phyloP scores from a whole-genome alignment of 1,140 invertebrate species.

The Adelges cooleyi region DNA sequence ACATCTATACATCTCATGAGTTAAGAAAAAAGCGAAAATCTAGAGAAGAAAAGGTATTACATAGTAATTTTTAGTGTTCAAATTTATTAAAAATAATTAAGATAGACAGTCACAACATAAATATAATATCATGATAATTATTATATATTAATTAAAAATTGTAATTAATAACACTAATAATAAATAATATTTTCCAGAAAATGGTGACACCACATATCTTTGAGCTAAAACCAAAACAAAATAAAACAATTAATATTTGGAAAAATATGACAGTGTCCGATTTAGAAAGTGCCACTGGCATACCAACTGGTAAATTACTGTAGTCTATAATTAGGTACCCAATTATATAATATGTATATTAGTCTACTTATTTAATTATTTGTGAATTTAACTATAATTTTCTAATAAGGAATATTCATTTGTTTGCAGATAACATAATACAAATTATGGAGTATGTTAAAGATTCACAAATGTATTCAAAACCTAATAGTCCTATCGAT shows the following conservation, averaged over 20 bases:
- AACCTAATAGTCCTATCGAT: conserved; percentile 40
- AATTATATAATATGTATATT: no score
- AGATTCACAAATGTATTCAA: conserved; percentile 44
- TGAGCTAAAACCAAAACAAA: conserved; percentile 34
- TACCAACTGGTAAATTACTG: conserved; percentile 36
- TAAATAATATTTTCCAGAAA: conserved; percentile 4
- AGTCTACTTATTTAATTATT: no score
- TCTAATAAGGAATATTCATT: no score
- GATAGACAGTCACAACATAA: no score
- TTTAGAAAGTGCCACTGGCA: conserved; percentile 48
- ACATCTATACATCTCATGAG: conserved; percentile 26
- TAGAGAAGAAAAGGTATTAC: conserved; percentile 30
- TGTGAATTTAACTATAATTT: no score
- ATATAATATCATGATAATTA: neutral
- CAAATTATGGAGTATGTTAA: conserved; percentile 55
- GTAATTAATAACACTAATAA: neutral
- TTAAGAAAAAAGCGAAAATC: conserved; percentile 32
- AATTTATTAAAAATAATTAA: no score
- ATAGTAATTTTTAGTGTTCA: no score
- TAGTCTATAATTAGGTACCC: neutral
- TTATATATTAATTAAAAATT: neutral
- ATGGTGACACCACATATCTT: neutral
- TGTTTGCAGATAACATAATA: conserved; percentile 54
- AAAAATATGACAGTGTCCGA: conserved; percentile 63
- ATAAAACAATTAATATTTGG: conserved; percentile 54